A percentile compares a stretch with the other conserved stretches of the same genome.
Evolutionary conservation across 2,113 vertebrate genomes (phyloP).

Genomic region (Sclerurus mexicanus): DNA sequence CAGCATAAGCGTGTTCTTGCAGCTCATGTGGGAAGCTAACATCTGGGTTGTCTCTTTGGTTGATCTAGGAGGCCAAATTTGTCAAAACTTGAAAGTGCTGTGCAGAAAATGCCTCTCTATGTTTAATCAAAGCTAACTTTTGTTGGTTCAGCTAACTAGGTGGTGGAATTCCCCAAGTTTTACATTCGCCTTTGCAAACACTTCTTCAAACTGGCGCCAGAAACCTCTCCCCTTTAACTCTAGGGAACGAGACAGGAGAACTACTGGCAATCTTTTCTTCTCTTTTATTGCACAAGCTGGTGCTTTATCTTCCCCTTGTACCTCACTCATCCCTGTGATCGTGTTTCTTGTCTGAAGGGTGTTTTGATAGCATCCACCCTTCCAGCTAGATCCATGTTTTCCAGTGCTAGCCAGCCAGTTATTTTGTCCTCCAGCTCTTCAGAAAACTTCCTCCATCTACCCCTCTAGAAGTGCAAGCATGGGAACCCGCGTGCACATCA

Average conservation of each 20-base stretch:
- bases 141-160: slow-evolving; percentile 51
- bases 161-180: slow-evolving; percentile 57
- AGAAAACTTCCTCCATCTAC: neutral
- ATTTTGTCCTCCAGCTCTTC: neutral
- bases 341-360: neutral
- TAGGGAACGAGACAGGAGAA: neutral
- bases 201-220: slow-evolving; percentile 2
- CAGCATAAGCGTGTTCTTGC: neutral
- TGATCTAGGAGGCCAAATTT: slow-evolving; percentile 43
- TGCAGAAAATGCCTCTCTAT: slow-evolving; percentile 34
- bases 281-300: neutral
- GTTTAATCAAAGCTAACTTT: slow-evolving; percentile 16
- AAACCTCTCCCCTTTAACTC: slow-evolving; percentile 50
- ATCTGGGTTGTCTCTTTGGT: slow-evolving; percentile 29
- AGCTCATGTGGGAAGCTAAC: neutral
- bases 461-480: rapidly evolving
- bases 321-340: neutral
- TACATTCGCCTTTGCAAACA: slow-evolving; percentile 33
- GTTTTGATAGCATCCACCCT: neutral
- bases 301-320: neutral
- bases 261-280: neutral
- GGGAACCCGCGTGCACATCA: neutral
- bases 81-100: slow-evolving; percentile 31
- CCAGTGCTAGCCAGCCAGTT: neutral
- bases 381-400: neutral